Percentiles rank a stretch among this genome's conserved stretches.
Conservation (phyloP, 1,140 invertebrate species). For the Listronotus oregonensis region DNA sequence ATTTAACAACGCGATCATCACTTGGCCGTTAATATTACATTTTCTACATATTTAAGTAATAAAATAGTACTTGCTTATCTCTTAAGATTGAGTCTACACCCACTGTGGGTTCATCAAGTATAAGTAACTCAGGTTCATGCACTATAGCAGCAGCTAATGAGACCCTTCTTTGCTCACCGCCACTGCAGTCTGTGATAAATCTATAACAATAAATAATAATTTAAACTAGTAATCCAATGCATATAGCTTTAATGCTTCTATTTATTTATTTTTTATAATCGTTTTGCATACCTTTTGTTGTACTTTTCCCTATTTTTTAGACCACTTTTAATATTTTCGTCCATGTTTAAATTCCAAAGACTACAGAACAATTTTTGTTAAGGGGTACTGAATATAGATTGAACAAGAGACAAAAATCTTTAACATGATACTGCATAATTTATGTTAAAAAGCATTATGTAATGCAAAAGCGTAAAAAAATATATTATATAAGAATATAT, state of each 20-base stretch:
- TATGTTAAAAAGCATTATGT: no score
- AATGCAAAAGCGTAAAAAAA: no score
- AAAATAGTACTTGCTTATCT: slow-evolving; percentile 65
- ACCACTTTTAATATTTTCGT: slow-evolving; percentile 64
- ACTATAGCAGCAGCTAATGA: slow-evolving; percentile 86
- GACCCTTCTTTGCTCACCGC: slow-evolving; percentile 86
- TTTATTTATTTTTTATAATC: slow-evolving; percentile 63
- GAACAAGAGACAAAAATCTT: slow-evolving; percentile 74
- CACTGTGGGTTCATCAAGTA: slow-evolving; percentile 92
- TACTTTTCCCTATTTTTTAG: no score
- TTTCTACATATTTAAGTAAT: no score
- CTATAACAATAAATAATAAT: slow-evolving; percentile 39
- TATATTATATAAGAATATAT: no score
- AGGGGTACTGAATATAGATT: slow-evolving; percentile 86
- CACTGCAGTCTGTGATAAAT: slow-evolving; percentile 73
- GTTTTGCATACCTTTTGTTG: no score
- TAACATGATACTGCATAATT: no score
- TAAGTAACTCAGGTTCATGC: slow-evolving; percentile 84
- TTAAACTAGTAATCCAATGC: no score
- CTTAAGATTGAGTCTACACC: slow-evolving; percentile 88
- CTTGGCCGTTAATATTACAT: no score
- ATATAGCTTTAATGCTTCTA: background rate
- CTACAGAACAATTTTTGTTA: slow-evolving; percentile 86
- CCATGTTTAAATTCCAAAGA: slow-evolving; percentile 83
- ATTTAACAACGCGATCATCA: no score